Conservation (phyloP, 1,140 invertebrate species). For the Caenorhabditis tropicalis region DNA sequence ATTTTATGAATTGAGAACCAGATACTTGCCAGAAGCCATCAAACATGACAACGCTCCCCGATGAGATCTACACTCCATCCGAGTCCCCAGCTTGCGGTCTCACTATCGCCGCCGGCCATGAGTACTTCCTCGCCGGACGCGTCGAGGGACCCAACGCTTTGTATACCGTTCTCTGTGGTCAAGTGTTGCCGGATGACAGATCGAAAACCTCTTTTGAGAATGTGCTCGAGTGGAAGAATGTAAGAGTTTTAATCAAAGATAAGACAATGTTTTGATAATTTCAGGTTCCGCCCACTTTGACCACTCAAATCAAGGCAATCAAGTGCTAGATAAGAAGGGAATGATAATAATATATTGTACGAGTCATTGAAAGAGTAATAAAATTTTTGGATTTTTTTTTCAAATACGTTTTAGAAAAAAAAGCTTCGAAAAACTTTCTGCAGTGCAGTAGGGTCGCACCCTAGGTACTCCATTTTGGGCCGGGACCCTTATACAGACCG, state of each 20-base stretch:
- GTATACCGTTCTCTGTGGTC: slow-evolving; percentile 59
- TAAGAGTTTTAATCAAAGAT: neutral
- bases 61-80: slow-evolving; percentile 60
- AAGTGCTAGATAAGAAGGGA: slow-evolving; percentile 8
- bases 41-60: slow-evolving; percentile 54
- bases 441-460: too few species aligned
- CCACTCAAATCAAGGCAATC: slow-evolving; percentile 48
- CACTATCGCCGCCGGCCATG: slow-evolving; percentile 59
- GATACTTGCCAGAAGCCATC: slow-evolving; percentile 53
- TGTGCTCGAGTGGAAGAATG: slow-evolving; percentile 61
- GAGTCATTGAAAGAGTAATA: neutral
- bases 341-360: neutral
- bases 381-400: neutral
- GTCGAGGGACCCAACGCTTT: slow-evolving; percentile 48
- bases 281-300: slow-evolving; percentile 44
- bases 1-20: too few species aligned
- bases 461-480: too few species aligned
- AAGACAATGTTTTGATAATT: neutral
- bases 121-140: slow-evolving; percentile 59
- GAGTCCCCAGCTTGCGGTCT: slow-evolving; percentile 60
- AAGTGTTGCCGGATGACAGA: slow-evolving; percentile 59
- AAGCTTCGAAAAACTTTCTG: too few species aligned
- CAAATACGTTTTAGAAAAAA: too few species aligned
- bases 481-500: too few species aligned
- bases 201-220: slow-evolving; percentile 53